Evolutionary conservation across 2,888 invertebrate species (phyloP).

Genomic region (Sepiola atlantica): DNA sequence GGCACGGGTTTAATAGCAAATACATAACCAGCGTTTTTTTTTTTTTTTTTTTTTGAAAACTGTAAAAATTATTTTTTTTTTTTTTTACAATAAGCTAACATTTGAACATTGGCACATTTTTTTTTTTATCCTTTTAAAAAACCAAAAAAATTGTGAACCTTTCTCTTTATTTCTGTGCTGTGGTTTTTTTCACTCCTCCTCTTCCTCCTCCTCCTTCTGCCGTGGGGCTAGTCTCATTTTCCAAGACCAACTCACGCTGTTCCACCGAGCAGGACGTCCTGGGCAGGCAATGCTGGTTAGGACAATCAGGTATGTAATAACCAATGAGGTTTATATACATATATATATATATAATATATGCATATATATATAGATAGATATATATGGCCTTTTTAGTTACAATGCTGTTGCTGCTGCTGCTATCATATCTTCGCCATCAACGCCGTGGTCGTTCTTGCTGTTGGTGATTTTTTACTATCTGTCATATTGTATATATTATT

Average conservation of each 20-base stretch:
- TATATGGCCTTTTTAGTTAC: not conserved
- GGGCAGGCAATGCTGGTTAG: constrained; percentile 45
- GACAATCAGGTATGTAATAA: constrained; percentile 40
- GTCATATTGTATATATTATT: not conserved
- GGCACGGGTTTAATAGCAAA: too few species aligned
- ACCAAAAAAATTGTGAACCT: not conserved
- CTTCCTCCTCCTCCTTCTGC: not conserved
- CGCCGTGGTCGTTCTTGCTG: not conserved
- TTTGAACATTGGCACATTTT: not conserved
- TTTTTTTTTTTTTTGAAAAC: too few species aligned
- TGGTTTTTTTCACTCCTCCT: constrained; percentile 25
- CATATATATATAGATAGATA: not conserved
- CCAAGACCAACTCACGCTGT: constrained; percentile 45
- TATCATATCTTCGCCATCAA: not conserved
- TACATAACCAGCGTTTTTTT: too few species aligned
- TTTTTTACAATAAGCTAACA: not conserved
- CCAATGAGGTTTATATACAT: not conserved
- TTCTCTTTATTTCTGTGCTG: constrained; percentile 22
- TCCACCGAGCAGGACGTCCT: constrained; percentile 42
- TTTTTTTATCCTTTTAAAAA: not conserved
- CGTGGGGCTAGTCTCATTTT: constrained; percentile 40
- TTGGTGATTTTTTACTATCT: not conserved
- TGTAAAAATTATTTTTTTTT: too few species aligned
- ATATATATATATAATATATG: not conserved
- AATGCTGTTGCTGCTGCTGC: constrained; percentile 42